Evolutionary conservation across 2,888 invertebrate species (phyloP).

Genomic region (Cerceris ruficornis): DNA sequence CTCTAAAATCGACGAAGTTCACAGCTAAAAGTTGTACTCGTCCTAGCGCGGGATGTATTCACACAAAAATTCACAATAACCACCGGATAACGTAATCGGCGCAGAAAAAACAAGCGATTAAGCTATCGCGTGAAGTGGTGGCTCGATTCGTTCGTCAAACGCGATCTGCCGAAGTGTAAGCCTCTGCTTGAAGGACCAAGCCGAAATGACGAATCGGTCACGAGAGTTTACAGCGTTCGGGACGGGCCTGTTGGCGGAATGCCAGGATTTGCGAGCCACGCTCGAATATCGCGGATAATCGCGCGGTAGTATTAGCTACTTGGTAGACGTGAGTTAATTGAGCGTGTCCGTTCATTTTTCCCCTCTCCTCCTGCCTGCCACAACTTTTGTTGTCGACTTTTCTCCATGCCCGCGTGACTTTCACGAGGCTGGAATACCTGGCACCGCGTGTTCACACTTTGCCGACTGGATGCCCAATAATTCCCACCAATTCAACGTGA

Average conservation of each 20-base stretch:
- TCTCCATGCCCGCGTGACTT: slow-evolving; percentile 31
- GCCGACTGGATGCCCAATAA: no score
- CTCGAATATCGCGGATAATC: slow-evolving; percentile 57
- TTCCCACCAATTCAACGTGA: no score
- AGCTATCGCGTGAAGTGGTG: neutral
- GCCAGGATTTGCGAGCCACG: slow-evolving; percentile 61
- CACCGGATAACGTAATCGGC: no score
- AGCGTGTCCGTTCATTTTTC: slow-evolving; percentile 49
- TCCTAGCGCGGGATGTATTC: no score
- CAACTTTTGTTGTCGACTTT: slow-evolving; percentile 55
- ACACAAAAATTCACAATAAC: neutral
- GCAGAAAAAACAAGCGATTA: neutral
- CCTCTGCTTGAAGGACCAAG: neutral
- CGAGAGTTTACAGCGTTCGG: slow-evolving; percentile 38
- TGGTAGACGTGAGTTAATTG: slow-evolving; percentile 64
- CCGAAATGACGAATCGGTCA: slow-evolving; percentile 45
- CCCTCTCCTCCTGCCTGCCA: slow-evolving; percentile 13
- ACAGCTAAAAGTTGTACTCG: no score
- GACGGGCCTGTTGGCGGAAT: slow-evolving; percentile 50
- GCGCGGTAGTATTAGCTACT: slow-evolving; percentile 55
- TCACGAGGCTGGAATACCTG: slow-evolving; percentile 41
- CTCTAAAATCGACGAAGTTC: no score
- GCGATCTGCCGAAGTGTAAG: neutral
- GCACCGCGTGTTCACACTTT: slow-evolving; percentile 6
- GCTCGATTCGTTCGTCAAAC: neutral